These are phyloP conservation scores for Tridacna gigas DNA, from an alignment of 2,888 invertebrate genomes.

Conservation along the genomic window DNA sequence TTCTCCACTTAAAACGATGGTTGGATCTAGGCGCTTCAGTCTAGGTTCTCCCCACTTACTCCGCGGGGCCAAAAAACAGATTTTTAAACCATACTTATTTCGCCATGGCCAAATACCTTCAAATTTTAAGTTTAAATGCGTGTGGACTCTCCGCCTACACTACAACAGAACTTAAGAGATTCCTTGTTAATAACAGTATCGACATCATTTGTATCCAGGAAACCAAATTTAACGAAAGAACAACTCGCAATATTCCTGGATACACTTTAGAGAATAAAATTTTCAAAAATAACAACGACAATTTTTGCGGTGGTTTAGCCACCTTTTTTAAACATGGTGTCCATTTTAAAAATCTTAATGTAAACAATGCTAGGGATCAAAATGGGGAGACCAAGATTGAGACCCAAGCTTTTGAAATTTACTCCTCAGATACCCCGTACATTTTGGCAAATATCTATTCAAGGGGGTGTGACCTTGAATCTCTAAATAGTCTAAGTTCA, in stretches of 20 bases:
- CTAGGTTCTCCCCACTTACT: not conserved
- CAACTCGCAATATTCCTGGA: not conserved
- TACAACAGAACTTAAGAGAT: not conserved
- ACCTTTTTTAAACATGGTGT: slow-evolving; percentile 1
- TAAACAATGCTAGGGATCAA: slow-evolving; percentile 19
- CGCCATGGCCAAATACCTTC: not conserved
- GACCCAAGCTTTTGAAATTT: slow-evolving; percentile 20
- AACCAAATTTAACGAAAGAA: not conserved
- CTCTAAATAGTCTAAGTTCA: not conserved
- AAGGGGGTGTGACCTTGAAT: slow-evolving; percentile 20
- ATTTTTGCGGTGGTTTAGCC: not conserved
- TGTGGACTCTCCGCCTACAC: slow-evolving; percentile 8
- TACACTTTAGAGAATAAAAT: not conserved
- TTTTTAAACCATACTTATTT: not conserved
- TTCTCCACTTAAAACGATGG: not conserved
- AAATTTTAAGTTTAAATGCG: not conserved
- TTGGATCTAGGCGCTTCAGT: not conserved
- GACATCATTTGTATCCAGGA: slow-evolving; percentile 21
- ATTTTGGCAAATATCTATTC: slow-evolving; percentile 5
- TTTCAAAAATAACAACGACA: not conserved
- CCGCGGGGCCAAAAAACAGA: not conserved
- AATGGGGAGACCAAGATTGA: slow-evolving; percentile 11
- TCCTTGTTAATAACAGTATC: not conserved
- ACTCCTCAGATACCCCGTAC: not conserved
- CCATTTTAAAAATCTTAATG: slow-evolving; percentile 5